A percentile compares a stretch with the other conserved stretches of the same genome.
phyloP scores from a whole-genome alignment of 2,797 vertebrate species.

The Lutjanus argentimaculatus region DNA sequence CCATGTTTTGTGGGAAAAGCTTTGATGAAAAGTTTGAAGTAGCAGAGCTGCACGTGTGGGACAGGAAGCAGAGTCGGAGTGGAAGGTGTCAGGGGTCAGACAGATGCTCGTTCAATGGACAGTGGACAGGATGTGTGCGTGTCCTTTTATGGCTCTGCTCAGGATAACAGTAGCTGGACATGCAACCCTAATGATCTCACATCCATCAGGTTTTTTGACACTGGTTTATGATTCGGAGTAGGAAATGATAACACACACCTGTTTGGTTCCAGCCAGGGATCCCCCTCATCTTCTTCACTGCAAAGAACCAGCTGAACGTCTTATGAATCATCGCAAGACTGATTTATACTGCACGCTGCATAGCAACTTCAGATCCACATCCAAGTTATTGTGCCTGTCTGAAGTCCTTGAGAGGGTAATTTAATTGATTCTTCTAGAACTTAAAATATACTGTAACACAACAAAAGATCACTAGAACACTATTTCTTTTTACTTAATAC shows the following conservation, averaged over 20 bases:
- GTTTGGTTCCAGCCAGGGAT: constrained; percentile 37
- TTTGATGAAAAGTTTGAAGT: constrained; percentile 59
- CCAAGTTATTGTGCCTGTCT: constrained; percentile 7
- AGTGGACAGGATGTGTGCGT: constrained; percentile 78
- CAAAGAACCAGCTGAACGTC: constrained; percentile 18
- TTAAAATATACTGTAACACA: not conserved
- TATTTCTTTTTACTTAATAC: too few relatives aligned
- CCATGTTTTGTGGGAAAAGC: constrained; percentile 25
- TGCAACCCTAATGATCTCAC: constrained; percentile 44
- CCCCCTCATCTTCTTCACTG: constrained; percentile 32
- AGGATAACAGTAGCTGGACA: constrained; percentile 73
- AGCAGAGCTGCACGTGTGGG: constrained; percentile 68
- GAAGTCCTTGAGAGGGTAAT: not conserved
- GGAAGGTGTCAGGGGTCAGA: constrained; percentile 71
- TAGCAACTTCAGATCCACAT: constrained; percentile 9
- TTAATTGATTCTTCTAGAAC: not conserved
- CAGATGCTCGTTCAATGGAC: constrained; percentile 74
- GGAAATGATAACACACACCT: constrained; percentile 59
- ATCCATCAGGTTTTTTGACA: constrained; percentile 46
- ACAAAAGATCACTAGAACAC: too few relatives aligned
- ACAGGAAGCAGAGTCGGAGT: constrained; percentile 68
- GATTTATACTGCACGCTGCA: constrained; percentile 24
- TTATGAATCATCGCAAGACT: constrained; percentile 36
- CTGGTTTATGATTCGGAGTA: constrained; percentile 37
- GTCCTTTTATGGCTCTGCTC: constrained; percentile 72